A percentile compares a stretch with the other conserved stretches of the same genome.
phyloP scores from a whole-genome alignment of 2,888 invertebrate species.

The Pterostichus niger region DNA sequence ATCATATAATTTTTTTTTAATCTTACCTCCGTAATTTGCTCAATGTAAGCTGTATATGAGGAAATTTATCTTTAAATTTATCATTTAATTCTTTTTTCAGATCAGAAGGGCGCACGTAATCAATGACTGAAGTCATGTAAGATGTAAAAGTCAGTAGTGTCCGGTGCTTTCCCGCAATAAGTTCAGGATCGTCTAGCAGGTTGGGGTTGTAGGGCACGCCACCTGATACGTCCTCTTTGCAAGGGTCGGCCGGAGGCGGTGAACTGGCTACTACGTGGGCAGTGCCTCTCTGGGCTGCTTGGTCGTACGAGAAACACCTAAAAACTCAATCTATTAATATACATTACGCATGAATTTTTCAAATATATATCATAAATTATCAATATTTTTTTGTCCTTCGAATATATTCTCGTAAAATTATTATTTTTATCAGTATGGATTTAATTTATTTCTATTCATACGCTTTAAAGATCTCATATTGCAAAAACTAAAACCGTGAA shows the following conservation, averaged over 20 bases:
- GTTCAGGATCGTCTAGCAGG: slow-evolving; percentile 94
- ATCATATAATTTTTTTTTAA: not conserved
- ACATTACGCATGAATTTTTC: no score
- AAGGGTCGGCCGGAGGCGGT: slow-evolving; percentile 75
- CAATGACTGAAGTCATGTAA: slow-evolving; percentile 96
- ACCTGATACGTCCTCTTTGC: slow-evolving; percentile 75
- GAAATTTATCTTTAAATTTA: slow-evolving; percentile 96
- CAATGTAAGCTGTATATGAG: slow-evolving; percentile 94
- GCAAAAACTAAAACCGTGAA: no score
- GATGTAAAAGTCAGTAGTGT: slow-evolving; percentile 93
- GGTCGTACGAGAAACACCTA: slow-evolving; percentile 88
- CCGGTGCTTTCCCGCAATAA: slow-evolving; percentile 93
- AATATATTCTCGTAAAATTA: not conserved
- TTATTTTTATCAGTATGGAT: not conserved
- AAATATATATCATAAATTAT: no score
- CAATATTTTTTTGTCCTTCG: not conserved
- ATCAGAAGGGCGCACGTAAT: slow-evolving; percentile 97
- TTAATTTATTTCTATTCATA: not conserved
- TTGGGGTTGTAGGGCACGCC: slow-evolving; percentile 87
- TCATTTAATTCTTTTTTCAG: slow-evolving; percentile 98
- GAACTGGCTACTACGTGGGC: slow-evolving; percentile 78
- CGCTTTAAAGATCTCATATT: no score
- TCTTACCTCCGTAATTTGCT: slow-evolving; percentile 95
- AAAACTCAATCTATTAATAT: slow-evolving; percentile 70
- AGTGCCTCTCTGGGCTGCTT: slow-evolving; percentile 80